Conservation (phyloP, 1,140 invertebrate genomes). For the Drosophila suzukii region DNA sequence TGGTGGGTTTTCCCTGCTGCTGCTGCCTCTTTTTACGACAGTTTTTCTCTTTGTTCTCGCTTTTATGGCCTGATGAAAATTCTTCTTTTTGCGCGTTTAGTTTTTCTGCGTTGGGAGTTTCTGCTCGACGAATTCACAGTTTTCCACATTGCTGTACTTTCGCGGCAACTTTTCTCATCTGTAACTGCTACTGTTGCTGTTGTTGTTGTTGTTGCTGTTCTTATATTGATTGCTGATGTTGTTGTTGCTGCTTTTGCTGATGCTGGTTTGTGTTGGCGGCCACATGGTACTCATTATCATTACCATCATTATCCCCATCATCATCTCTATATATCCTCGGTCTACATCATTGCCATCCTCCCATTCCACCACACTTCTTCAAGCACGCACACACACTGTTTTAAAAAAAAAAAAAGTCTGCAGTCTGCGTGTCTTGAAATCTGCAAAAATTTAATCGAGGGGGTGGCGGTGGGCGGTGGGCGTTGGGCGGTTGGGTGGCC, state of each 20-base stretch:
- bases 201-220: slow-evolving; percentile 15
- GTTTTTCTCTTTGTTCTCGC: slow-evolving; percentile 53
- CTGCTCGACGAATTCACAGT: slow-evolving; percentile 79
- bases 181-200: slow-evolving; percentile 23
- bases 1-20: slow-evolving; percentile 76
- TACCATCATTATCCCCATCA: slow-evolving; percentile 50
- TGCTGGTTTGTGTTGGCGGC: slow-evolving; percentile 24
- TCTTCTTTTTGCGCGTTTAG: slow-evolving; percentile 83
- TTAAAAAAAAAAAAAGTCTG: slow-evolving; percentile 34
- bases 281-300: slow-evolving; percentile 44
- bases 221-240: slow-evolving; percentile 4
- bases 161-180: slow-evolving; percentile 58
- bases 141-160: slow-evolving; percentile 83
- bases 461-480: slow-evolving; percentile 6
- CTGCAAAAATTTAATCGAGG: slow-evolving; percentile 71
- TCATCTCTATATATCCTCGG: slow-evolving; percentile 37
- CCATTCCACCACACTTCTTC: slow-evolving; percentile 40
- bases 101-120: slow-evolving; percentile 82
- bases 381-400: slow-evolving; percentile 54
- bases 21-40: slow-evolving; percentile 78
- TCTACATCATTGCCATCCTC: slow-evolving; percentile 57
- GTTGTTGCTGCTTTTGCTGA: slow-evolving; percentile 34
- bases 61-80: slow-evolving; percentile 70
- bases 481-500: too few species aligned
- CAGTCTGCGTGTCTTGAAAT: slow-evolving; percentile 47